Evolutionary conservation across 2,113 vertebrate species (phyloP), one percentile per base, ranked within the genome.

Genomic region (Actenoides lindsayi): DNA sequence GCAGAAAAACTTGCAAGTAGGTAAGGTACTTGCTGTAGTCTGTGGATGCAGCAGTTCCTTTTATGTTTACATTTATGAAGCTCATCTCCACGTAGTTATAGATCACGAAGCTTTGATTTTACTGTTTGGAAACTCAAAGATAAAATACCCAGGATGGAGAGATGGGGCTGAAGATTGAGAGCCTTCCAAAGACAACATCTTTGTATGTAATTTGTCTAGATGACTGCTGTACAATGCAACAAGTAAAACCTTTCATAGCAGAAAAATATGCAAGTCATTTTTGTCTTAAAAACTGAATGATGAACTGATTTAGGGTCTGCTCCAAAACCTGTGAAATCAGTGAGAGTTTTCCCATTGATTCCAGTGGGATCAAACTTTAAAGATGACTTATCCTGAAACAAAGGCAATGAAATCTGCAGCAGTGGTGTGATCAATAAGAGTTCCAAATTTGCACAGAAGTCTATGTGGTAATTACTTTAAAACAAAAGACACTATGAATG

Each of bases 71-170:
- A 75, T 94, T 94, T 94, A 59, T 35, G 37, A 89, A 92, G 53
- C 53, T 93, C 70, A 91, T 94, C 63, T 91, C 67, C 67, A n/a
- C 62, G 54, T 87, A 92, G 74, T 69, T 92, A 91, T 17, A 92
- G 73, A 89, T 82, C 69, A 89, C 65, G 89, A 74, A 69, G 41
- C 77, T 94, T 91, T 91, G 81, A 91, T 85, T 94, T 91, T 94
- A 23, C 23, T 79, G 14, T 54, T 92, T 93, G 44, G 51, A 92
- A 92, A 85, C 3, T 10, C n/a, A 59, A 92, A 93, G 37, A 69
- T 85, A 91, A 94, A 91, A 62, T 51, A 94, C 10, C 19, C 25
- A 59, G 37, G 41, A 80, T 54, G 35, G n/a, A 87, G 59, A 94
- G 74, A 94, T 14, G 53, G 31, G 21, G 13, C 19, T 69, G 57